Percentiles rank a stretch among this genome's conserved stretches.
Evolutionary conservation across 2,113 vertebrate species (phyloP).

Genomic region (Chloebia gouldiae): DNA sequence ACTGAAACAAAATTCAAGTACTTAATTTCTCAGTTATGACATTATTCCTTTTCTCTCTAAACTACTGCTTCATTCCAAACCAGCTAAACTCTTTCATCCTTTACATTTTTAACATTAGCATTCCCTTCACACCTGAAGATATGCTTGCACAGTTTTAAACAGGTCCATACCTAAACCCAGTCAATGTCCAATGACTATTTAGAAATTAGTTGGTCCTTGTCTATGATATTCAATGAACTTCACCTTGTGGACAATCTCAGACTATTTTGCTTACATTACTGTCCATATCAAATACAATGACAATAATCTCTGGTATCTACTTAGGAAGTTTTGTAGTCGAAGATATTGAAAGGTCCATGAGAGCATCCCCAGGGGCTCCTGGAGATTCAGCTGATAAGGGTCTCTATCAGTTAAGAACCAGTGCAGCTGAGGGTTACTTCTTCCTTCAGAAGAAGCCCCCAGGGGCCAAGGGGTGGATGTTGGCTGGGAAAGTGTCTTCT

Average conservation of each 20-base stretch:
- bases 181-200: neutral
- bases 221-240: neutral
- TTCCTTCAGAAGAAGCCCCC: neutral
- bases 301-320: neutral
- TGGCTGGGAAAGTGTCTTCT: neutral
- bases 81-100: neutral
- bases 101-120: neutral
- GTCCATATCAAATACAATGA: neutral
- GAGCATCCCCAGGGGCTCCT: accelerated
- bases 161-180: neutral
- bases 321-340: neutral
- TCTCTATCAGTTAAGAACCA: neutral
- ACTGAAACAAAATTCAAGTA: neutral
- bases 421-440: accelerated
- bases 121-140: neutral
- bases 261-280: neutral
- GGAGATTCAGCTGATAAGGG: neutral
- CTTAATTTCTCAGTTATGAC: neutral
- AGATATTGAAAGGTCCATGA: neutral
- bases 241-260: neutral
- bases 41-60: neutral
- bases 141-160: neutral
- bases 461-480: accelerated
- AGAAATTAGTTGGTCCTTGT: neutral
- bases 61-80: neutral